Base-by-base conservation (phyloP, 2,113 vertebrate species). In the Excalfactoria chinensis region DNA sequence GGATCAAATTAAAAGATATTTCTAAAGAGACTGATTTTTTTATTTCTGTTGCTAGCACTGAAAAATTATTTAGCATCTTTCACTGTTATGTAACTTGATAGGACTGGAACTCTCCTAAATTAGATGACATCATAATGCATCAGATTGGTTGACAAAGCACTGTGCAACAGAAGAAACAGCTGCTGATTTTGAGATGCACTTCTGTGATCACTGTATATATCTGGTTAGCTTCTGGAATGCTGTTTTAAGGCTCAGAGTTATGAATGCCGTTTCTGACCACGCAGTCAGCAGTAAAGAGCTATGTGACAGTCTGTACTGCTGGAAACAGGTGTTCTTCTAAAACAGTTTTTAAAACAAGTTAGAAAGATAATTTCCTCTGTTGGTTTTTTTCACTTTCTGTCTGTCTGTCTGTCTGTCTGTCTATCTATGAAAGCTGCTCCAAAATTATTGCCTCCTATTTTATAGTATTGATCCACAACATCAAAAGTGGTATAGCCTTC, bases 291-390 rank as follows among this genome's bases (percentile, higher is more conserved):
- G 2, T 7, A 53, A 86, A n/a, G 18, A 67, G 46, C 34, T 40
- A 44, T 44, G 4, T 6, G 23, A 3, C 35, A 4, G 44, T 7
- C 3, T 30, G 2, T 23, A n/a, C 10, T 26, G 7, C 12, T 17
- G 8, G 18, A 77, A 80, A 66, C 1, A 8, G 1, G 4, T 60
- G 2, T 37, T 62, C 43, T 86, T 4, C 8, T 77, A 37, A 28
- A 7, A 3, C 18, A 2, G 0, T 22, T 77, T 92, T 59, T 19
- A 23, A 86, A 80, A 25, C 1, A 93, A 90, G 46, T 49, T 23
- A 32, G 15, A 83, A 48, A 55, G 34, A 8, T 13, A 11, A 43
- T 60, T 74, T 86, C 18, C 51, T 60, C 18, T 26, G 3, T 44
- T 13, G 2, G 1, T 70, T 86, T 84, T 40, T 71, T 55, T 55